phyloP scores from a whole-genome alignment of 2,888 invertebrate genomes.

The Buathra laborator region DNA sequence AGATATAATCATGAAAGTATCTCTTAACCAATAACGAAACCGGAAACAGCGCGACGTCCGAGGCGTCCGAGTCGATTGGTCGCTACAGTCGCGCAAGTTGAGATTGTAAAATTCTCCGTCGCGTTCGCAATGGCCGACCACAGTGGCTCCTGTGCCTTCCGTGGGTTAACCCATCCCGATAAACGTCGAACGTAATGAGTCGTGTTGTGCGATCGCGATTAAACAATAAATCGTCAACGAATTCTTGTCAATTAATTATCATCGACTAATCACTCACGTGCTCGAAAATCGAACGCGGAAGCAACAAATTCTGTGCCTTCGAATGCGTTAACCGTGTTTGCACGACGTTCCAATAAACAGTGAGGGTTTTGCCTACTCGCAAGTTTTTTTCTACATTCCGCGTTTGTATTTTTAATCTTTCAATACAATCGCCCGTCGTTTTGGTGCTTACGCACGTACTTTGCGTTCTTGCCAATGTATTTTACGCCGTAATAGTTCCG shows the following conservation, averaged over 20 bases:
- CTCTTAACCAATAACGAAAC: constrained; percentile 2
- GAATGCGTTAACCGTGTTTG: constrained; percentile 45
- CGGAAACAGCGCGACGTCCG: not conserved
- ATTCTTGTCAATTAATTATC: not conserved
- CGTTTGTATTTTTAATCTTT: constrained; percentile 32
- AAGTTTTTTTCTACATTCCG: constrained; percentile 38
- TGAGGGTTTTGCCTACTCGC: constrained; percentile 29
- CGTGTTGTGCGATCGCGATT: constrained; percentile 59
- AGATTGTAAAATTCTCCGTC: constrained; percentile 8
- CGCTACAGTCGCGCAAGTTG: not conserved
- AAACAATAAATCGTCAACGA: constrained; percentile 16
- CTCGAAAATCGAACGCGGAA: constrained; percentile 7
- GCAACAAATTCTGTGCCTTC: constrained; percentile 46
- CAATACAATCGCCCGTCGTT: not conserved
- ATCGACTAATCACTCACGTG: not conserved
- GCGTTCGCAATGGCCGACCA: constrained; percentile 67
- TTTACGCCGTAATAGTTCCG: not conserved
- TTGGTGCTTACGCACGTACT: not conserved
- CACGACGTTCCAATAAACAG: constrained; percentile 54
- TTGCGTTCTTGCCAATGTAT: not conserved
- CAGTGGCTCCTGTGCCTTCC: constrained; percentile 70
- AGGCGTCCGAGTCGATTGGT: not conserved
- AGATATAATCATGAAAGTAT: not conserved
- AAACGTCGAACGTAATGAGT: constrained; percentile 62
- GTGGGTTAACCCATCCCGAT: constrained; percentile 67